Evolutionary conservation across 2,888 invertebrate species (phyloP).

Genomic region (Drosophila leonis): DNA sequence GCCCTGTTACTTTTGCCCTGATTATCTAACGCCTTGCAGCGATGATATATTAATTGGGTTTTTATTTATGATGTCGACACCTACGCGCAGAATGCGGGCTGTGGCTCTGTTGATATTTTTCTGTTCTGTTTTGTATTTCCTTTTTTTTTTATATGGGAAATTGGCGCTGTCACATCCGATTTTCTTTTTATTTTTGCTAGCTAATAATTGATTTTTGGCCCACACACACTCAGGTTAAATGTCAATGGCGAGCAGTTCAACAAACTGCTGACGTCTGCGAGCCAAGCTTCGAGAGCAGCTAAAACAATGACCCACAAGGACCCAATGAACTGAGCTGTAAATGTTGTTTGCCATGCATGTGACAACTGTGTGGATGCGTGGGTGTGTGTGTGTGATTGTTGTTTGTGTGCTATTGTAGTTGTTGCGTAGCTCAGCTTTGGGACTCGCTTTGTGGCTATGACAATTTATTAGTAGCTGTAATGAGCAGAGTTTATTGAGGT

Average conservation of each 20-base stretch:
- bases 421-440: conserved; percentile 19
- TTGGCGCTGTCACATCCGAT: conserved; percentile 27
- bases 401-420: conserved; percentile 3
- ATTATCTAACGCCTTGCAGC: conserved; percentile 47
- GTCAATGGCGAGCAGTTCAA: conserved; percentile 62
- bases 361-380: conserved; percentile 5
- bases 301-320: conserved; percentile 49
- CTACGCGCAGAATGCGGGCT: conserved; percentile 14
- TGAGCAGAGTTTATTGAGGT: conserved; percentile 75
- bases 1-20: conserved; percentile 26
- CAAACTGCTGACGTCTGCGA: conserved; percentile 55
- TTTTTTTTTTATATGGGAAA: conserved; percentile 31
- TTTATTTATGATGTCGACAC: conserved; percentile 70
- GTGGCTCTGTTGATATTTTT: background rate
- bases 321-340: conserved; percentile 24
- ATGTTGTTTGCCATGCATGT: conserved; percentile 28
- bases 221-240: conserved; percentile 28
- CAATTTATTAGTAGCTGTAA: conserved; percentile 80
- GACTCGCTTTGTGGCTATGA: conserved; percentile 47
- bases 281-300: conserved; percentile 28
- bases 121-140: background rate
- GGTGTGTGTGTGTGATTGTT: conserved; percentile 7
- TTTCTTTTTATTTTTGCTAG: conserved; percentile 11
- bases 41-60: conserved; percentile 78
- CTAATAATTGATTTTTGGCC: conserved; percentile 49